A percentile compares a stretch with the other conserved stretches of the same genome.
These are phyloP conservation scores for Hirundo rustica DNA, from an alignment of 2,797 vertebrate species.

Conservation along the genomic window DNA sequence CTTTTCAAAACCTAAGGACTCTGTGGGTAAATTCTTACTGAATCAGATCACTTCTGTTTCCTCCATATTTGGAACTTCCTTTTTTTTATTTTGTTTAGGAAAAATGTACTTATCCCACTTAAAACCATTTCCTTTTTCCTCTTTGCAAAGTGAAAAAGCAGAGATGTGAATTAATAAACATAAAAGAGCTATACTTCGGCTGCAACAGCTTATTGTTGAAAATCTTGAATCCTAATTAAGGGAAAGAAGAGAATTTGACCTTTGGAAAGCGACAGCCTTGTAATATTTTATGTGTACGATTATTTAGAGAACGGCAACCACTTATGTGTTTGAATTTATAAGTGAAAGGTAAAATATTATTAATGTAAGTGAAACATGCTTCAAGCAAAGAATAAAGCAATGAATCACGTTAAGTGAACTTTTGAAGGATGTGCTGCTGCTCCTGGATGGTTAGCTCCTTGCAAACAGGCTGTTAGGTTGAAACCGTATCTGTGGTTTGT, in stretches of 20 bases:
- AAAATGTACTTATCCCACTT: conserved; percentile 26
- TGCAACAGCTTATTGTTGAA: conserved; percentile 40
- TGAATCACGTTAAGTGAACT: conserved; percentile 48
- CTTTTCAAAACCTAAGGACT: not conserved
- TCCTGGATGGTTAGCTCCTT: conserved; percentile 24
- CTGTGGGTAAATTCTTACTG: not conserved
- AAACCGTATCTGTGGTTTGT: conserved; percentile 41
- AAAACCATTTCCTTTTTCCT: conserved; percentile 40
- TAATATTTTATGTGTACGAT: conserved; percentile 61
- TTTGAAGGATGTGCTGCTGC: conserved; percentile 37
- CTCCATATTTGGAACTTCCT: not conserved
- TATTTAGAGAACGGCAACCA: conserved; percentile 5
- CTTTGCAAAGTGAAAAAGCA: conserved; percentile 70
- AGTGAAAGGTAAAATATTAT: conserved; percentile 64
- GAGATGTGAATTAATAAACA: conserved; percentile 59
- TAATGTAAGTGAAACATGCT: conserved; percentile 67
- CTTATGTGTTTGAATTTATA: conserved; percentile 26
- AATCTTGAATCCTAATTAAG: conserved; percentile 76
- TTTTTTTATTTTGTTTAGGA: not conserved
- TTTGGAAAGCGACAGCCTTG: conserved; percentile 26
- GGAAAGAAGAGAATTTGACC: conserved; percentile 34
- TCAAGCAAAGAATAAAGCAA: conserved; percentile 20
- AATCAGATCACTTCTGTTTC: not conserved
- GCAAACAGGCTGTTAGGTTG: conserved; percentile 29
- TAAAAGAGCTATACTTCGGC: conserved; percentile 18